Conservation (phyloP, 2,888 invertebrate genomes). For the Callimorpha dominula region DNA sequence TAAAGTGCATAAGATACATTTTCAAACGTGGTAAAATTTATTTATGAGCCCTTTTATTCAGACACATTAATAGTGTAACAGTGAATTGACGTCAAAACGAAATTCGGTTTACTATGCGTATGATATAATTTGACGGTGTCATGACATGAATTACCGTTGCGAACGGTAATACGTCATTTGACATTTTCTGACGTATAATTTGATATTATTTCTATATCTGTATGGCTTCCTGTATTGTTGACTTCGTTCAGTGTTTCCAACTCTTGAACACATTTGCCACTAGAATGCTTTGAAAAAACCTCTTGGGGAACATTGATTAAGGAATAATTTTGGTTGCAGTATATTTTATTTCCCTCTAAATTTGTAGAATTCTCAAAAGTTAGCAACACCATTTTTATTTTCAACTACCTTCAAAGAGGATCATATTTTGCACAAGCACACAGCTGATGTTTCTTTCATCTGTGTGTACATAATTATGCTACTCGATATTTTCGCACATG, state of each 20-base stretch:
- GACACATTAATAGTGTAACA: slow-evolving; percentile 10
- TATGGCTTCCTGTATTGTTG: background rate
- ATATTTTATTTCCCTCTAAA: too few relatives aligned
- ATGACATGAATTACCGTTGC: slow-evolving; percentile 4
- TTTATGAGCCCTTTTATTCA: background rate
- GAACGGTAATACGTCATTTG: slow-evolving; percentile 1
- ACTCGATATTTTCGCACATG: too few relatives aligned
- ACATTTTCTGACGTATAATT: background rate
- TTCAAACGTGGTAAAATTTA: background rate
- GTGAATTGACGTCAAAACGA: slow-evolving; percentile 17
- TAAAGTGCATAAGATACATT: background rate
- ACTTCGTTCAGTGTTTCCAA: background rate
- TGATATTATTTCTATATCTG: background rate
- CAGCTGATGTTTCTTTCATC: too few relatives aligned
- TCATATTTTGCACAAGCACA: too few relatives aligned
- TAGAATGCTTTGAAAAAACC: too few relatives aligned
- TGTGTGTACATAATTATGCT: too few relatives aligned
- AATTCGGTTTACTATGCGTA: background rate
- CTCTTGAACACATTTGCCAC: background rate
- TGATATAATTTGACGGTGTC: background rate
- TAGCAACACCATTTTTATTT: too few relatives aligned
- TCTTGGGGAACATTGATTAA: too few relatives aligned
- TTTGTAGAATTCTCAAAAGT: too few relatives aligned
- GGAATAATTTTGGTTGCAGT: too few relatives aligned
- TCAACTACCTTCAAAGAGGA: too few relatives aligned